phyloP scores from a whole-genome alignment of 2,888 invertebrate species.

The Pandemis corylana region DNA sequence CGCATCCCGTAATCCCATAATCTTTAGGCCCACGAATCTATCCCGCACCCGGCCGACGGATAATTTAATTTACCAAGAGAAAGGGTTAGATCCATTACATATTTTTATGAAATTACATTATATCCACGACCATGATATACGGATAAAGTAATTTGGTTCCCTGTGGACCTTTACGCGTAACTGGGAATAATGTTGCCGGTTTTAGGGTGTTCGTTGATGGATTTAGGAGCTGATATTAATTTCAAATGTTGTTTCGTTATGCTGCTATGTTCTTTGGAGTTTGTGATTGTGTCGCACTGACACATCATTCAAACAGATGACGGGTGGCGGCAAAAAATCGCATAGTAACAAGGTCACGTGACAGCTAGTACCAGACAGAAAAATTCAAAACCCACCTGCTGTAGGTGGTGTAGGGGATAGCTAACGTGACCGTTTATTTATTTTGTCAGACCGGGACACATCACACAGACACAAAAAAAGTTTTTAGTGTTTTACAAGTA shows the following conservation, averaged over 20 bases:
- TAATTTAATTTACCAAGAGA: constrained; percentile 44
- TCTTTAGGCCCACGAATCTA: neutral
- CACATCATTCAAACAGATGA: too few species aligned
- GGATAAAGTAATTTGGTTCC: constrained; percentile 32
- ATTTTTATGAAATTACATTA: constrained; percentile 39
- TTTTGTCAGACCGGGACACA: too few species aligned
- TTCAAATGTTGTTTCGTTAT: neutral
- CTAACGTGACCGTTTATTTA: too few species aligned
- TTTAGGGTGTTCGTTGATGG: neutral
- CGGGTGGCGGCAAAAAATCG: too few species aligned
- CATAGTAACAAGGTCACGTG: too few species aligned
- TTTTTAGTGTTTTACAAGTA: too few species aligned
- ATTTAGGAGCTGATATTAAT: neutral
- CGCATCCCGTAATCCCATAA: neutral
- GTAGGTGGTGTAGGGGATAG: too few species aligned
- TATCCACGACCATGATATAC: constrained; percentile 21
- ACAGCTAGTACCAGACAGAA: too few species aligned
- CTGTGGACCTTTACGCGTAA: constrained; percentile 26
- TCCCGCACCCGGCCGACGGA: constrained; percentile 23
- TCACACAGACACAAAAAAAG: too few species aligned
- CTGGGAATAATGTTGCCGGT: constrained; percentile 1
- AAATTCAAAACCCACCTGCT: too few species aligned
- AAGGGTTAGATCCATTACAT: constrained; percentile 36
- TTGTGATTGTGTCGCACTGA: too few species aligned
- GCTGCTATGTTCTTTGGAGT: too few species aligned